Evolutionary conservation across 1,140 invertebrate species (phyloP).

Genomic region (Paralvinella palmiformis): DNA sequence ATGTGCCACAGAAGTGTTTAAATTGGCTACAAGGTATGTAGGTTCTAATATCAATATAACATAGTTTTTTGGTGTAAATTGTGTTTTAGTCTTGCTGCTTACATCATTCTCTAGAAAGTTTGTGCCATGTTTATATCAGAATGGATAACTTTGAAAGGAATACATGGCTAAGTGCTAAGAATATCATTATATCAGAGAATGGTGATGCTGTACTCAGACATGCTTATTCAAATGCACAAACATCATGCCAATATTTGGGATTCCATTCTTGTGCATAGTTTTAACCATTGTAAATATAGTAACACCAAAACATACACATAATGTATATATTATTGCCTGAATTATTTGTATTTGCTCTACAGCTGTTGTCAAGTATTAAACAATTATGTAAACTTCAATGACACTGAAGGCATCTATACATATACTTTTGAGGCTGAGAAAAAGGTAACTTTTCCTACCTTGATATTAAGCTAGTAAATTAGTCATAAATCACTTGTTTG

Average conservation of each 20-base stretch:
- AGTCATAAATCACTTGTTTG: too few species aligned
- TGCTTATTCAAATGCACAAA: not conserved
- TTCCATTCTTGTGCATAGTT: too few species aligned
- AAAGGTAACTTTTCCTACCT: slow-evolving; percentile 48
- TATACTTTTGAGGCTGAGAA: slow-evolving; percentile 90
- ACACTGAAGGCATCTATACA: slow-evolving; percentile 92
- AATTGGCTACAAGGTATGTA: slow-evolving; percentile 73
- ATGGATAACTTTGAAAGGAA: too few species aligned
- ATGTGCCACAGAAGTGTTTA: slow-evolving; percentile 94
- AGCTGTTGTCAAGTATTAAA: slow-evolving; percentile 77
- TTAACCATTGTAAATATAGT: not conserved
- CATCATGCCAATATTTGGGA: too few species aligned
- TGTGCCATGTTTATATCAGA: too few species aligned
- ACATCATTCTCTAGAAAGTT: too few species aligned
- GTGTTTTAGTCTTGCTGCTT: too few species aligned
- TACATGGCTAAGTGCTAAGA: too few species aligned
- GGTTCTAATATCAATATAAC: not conserved
- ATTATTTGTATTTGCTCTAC: slow-evolving; percentile 16
- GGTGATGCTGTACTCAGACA: not conserved
- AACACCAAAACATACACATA: not conserved
- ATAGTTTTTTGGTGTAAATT: too few species aligned
- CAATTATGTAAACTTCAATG: slow-evolving; percentile 97
- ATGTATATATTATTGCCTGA: not conserved
- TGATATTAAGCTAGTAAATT: too few species aligned
- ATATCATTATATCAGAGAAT: not conserved